Base-by-base conservation (phyloP, 2,797 vertebrate species). In the Chelmon rostratus region DNA sequence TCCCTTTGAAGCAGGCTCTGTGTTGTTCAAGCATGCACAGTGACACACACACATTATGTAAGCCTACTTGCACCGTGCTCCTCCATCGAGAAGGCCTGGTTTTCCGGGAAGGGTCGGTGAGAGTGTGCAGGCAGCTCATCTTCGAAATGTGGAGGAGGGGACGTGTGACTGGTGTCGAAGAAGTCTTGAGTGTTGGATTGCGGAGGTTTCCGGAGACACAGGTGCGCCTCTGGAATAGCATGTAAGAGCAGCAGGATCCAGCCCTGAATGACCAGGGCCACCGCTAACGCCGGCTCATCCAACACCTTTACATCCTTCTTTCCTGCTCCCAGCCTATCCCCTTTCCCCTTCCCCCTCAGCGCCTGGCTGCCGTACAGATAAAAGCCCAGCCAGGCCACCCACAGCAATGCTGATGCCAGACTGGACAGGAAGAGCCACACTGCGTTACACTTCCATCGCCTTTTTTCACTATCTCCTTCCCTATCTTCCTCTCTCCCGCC, bases 191-290 rank as follows among this genome's bases (percentile, higher is more conserved):
- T 93, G 56, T 73, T 57, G 54, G 96, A 96, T 82, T 96, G 95
- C n/a, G 93, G 93, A 0, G 95, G 89, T 0, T 95, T 95, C 52
- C 96, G 93, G 75, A 99, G 96, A 89, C 96, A 95, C 76, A 97
- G 95, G 92, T 98, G 97, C 7, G 97, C 93, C 92, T 99, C 98
- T 2, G 98, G 97, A 83, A 99, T 97, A n/a, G 97, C 97, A 0
- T 99, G 97, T 86, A 98, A 97, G 83, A 99, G 93, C 81, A 99
- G 91, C 65, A 99, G 96, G 58, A 98, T 96, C 98, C 98, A 99
- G 28, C 97, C 98, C 62, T 97, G 98, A 75, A 97, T 95, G 56
- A 97, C 97, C 90, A 99, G 92, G 19, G 98, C 96, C 68, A 99
- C 96, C 3, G 97, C 97, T 79, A 99, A 92, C 0, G 96, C 97